Evolutionary conservation across 2,113 vertebrate species (phyloP), one percentile per base, ranked within the genome.

Genomic region (Bolborhynchus lineola): DNA sequence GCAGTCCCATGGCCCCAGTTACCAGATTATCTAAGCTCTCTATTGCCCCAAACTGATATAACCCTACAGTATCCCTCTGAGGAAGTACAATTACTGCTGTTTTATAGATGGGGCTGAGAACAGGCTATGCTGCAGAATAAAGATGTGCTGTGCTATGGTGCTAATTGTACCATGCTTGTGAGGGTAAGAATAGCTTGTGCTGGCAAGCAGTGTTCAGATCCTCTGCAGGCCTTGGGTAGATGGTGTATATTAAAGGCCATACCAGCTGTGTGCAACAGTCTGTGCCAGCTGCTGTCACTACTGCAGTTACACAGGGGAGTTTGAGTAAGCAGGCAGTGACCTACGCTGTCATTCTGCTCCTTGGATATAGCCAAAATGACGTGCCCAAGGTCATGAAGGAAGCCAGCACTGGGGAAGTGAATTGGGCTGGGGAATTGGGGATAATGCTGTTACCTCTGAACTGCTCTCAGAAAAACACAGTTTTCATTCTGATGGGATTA

Each of bases 81-180:
- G 26, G 46, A 62, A 42, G 18, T 35, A 35, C 21, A 11, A 18
- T 50, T 75, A 14, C 35, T 60, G 44, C 35, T 92, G 0, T 53
- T 50, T 78, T 55, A 50, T 11, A 60, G 65, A 44, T 37, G 67
- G 80, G 46, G 31, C 52, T 28, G 29, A 64, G 76, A 59, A 42
- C 49, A 60, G 90, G 19, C 49, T 70, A 9, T 2, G 16, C 67
- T 33, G 62, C 62, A 53, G 44, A 53, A 65, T 20, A 19, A 78
- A 70, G 78, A 49, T 33, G 44, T 35, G 39, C 39, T 35, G 67
- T 28, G 49, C 49, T 49, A 10, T 1, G 2, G 35, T 47, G 47
- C 67, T 72, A 46, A 47, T 19, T 57, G 46, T 21, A 33, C 53
- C n/a, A 4, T 0, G 1, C 31, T 69, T 1, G 1, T 0, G 2